Conservation (phyloP, 2,888 invertebrate genomes). For the Plebejus melissa region DNA sequence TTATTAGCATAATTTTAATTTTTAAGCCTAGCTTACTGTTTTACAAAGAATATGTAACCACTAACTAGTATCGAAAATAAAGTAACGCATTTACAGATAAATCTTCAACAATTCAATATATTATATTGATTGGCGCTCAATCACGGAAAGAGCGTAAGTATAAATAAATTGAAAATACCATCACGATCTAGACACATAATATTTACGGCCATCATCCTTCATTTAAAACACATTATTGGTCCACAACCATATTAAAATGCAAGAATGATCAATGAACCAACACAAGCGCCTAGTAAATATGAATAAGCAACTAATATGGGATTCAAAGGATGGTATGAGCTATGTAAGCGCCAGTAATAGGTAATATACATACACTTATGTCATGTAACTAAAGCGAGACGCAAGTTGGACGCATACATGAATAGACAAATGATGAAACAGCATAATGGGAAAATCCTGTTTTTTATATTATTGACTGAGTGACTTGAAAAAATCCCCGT, state of each 20-base stretch:
- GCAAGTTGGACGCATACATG: neutral
- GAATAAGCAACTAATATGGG: constrained; percentile 1
- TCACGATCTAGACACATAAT: neutral
- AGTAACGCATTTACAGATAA: too few relatives aligned
- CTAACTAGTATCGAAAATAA: too few relatives aligned
- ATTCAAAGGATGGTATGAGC: neutral
- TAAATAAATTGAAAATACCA: neutral
- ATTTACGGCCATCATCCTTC: neutral
- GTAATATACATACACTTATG: constrained; percentile 16
- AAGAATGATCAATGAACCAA: neutral
- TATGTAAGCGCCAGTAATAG: constrained; percentile 24
- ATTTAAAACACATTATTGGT: neutral
- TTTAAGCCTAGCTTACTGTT: too few relatives aligned
- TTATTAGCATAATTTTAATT: too few relatives aligned
- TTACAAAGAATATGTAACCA: too few relatives aligned
- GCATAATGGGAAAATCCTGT: constrained; percentile 4
- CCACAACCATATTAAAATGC: constrained; percentile 7
- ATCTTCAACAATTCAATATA: too few relatives aligned
- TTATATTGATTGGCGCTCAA: too few relatives aligned
- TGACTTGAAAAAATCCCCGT: neutral
- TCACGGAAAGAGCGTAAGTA: too few relatives aligned
- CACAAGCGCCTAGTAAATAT: constrained; percentile 2
- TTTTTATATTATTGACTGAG: neutral
- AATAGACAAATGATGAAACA: neutral
- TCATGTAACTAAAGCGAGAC: constrained; percentile 24